Percentiles rank a stretch among this genome's conserved stretches.
phyloP scores from a whole-genome alignment of 2,888 invertebrate genomes.

The Pollenia griseotomentosa region DNA sequence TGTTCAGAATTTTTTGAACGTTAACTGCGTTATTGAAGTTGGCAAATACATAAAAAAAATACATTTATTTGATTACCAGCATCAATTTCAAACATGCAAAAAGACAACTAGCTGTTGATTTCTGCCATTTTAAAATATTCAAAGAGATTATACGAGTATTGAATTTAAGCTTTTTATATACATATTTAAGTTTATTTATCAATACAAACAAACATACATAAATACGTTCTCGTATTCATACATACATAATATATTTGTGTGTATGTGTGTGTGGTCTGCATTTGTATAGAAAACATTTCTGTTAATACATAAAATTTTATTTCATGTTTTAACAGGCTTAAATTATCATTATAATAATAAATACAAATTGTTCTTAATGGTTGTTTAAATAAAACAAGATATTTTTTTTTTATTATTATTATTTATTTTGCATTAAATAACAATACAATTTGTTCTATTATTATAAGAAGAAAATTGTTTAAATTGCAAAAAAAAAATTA shows the following conservation, averaged over 20 bases:
- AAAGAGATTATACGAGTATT: too few species aligned
- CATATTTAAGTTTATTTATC: not conserved
- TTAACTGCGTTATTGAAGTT: not conserved
- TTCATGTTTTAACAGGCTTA: conserved; percentile 36
- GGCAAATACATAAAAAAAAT: not conserved
- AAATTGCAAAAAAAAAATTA: conserved; percentile 7
- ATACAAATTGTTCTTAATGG: not conserved
- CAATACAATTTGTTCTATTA: too few species aligned
- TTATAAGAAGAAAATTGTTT: too few species aligned
- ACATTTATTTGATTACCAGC: not conserved
- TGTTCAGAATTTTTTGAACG: not conserved
- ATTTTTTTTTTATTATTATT: too few species aligned
- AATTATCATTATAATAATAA: conserved; percentile 46
- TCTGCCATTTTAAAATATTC: not conserved
- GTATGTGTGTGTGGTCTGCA: not conserved
- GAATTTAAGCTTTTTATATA: not conserved
- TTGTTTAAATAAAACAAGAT: not conserved
- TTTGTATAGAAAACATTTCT: conserved; percentile 11
- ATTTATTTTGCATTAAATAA: too few species aligned
- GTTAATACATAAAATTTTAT: conserved; percentile 3
- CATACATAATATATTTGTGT: too few species aligned
- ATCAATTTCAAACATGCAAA: not conserved
- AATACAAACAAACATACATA: too few species aligned
- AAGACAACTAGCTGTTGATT: conserved; percentile 16
- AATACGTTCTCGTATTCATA: too few species aligned